Evolutionary conservation across 2,888 invertebrate species (phyloP).

Genomic region (Schizaphis graminum): DNA sequence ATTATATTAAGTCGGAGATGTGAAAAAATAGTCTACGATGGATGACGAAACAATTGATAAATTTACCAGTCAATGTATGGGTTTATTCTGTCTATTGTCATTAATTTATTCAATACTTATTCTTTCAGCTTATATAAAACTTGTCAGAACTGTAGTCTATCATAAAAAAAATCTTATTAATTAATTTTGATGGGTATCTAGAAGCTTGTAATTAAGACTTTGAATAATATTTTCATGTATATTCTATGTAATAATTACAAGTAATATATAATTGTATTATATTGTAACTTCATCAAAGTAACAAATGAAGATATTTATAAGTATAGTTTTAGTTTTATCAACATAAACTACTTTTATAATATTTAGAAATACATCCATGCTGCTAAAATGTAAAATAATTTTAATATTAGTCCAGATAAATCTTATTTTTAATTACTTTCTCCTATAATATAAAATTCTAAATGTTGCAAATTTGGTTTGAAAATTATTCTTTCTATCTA

Average conservation of each 20-base stretch:
- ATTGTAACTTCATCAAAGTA: not conserved
- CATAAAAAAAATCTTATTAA: not conserved
- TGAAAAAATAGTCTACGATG: constrained; percentile 21
- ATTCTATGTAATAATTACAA: not conserved
- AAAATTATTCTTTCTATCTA: not conserved
- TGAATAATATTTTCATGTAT: not conserved
- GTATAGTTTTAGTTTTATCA: not conserved
- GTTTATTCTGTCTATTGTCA: not conserved
- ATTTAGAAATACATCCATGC: not conserved
- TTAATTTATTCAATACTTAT: not conserved
- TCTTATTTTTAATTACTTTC: not conserved
- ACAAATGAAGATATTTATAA: not conserved
- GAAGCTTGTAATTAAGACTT: not conserved
- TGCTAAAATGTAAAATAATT: not conserved
- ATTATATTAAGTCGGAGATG: not conserved
- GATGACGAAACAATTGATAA: constrained; percentile 73
- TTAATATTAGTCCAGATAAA: not conserved
- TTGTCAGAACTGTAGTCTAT: not conserved
- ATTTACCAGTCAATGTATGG: constrained; percentile 36
- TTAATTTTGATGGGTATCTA: not conserved
- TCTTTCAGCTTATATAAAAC: not conserved
- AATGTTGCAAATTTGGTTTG: not conserved
- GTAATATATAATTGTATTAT: not conserved
- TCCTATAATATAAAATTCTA: not conserved
- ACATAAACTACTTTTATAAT: too few relatives aligned